Base-by-base conservation (phyloP, 1,140 invertebrate species). In the Papilio machaon region DNA sequence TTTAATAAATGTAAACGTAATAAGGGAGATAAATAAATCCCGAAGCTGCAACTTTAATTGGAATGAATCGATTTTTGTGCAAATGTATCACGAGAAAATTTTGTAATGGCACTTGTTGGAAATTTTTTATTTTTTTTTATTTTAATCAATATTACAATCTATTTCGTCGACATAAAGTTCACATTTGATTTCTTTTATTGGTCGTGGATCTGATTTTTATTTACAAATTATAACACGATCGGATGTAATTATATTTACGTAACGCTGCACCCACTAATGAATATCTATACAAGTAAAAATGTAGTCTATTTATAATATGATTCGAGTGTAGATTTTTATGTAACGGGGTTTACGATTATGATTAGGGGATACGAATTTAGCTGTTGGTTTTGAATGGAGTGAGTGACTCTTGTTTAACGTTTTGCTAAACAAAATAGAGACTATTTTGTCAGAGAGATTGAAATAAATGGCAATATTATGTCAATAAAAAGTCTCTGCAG, bases 211-310 rank as follows among this genome's bases (percentile, higher is more conserved):
- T 58, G 47, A 54, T 54, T 77, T 77, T 76, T 77, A 15, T 78
- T 78, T 78, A 78, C 54, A 58, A 77, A 76, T 76, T 30, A 76
- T 76, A 54, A 60, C 23, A 43, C 35, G 77, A 47, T 64, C n/a
- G 58, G 43, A 67, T 79, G 77, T 79, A 67, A 79, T 79, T 64
- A 79, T 64, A 79, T 67, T 67, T 46, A 79, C 60, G 77, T 79
- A 30, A 77, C 49, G 17, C 35, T 77, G 75, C 75, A 60, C 13
- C 75, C 75, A 60, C 52, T 58, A 77, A 77, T 77, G 52, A 77
- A 77, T 60, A 52, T 60, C 49, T 43, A 58, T 77, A 35, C 30
- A 58, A 77, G 17, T 19, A 60, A 58, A 54, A 43, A 30, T n/a
- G 11, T 77, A 43, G 17, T 77, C 15, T 58, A 17, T 19, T 46